phyloP scores from a whole-genome alignment of 2,888 invertebrate species.

The Drosophila basisetae region DNA sequence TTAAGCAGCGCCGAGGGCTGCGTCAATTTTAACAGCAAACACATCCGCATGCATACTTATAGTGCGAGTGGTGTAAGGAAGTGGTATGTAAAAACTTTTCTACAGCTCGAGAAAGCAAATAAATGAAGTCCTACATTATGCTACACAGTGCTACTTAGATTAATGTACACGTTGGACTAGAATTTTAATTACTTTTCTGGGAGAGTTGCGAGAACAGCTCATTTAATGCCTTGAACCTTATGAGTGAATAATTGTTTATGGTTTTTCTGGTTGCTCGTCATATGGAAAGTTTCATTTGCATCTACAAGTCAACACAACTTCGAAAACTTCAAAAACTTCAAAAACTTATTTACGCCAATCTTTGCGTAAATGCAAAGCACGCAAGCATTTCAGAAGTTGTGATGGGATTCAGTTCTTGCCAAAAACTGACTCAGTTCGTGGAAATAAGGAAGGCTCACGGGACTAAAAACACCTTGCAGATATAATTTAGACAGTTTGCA shows the following conservation, averaged over 20 bases:
- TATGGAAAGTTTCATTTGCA: neutral
- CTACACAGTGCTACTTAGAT: constrained; percentile 4
- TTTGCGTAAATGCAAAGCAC: neutral
- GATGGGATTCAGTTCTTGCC: neutral
- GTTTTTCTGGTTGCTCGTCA: constrained; percentile 1
- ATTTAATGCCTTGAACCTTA: constrained; percentile 2
- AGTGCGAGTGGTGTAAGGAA: neutral
- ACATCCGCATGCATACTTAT: neutral
- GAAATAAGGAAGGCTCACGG: neutral
- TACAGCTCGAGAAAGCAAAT: neutral
- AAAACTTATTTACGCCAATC: neutral
- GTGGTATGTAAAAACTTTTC: constrained; percentile 2
- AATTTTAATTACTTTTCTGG: constrained; percentile 9
- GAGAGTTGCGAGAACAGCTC: neutral
- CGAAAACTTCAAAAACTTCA: neutral
- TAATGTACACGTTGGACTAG: constrained; percentile 5
- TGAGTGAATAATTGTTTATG: constrained; percentile 6
- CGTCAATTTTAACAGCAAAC: neutral
- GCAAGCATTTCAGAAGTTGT: neutral
- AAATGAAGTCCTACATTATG: constrained; percentile 2
- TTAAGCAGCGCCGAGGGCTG: neutral
- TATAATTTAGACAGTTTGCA: neutral
- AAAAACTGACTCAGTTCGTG: neutral
- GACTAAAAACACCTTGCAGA: neutral
- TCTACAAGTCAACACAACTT: neutral